Evolutionary conservation across 2,113 vertebrate genomes (phyloP).

Genomic region (Osmerus eperlanus): DNA sequence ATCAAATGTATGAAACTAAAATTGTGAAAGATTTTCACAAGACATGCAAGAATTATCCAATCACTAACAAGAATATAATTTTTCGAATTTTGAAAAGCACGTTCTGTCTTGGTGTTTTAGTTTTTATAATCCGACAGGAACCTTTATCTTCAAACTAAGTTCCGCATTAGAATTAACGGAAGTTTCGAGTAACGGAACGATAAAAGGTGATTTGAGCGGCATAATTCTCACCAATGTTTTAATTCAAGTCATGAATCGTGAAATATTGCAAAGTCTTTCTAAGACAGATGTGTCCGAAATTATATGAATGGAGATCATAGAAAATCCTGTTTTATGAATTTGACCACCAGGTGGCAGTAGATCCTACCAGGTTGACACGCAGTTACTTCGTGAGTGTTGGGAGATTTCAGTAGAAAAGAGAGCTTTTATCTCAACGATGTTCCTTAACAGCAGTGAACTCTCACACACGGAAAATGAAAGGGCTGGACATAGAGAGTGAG

Average conservation of each 20-base stretch:
- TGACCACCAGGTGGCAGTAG: conserved; percentile 47
- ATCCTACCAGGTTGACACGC: neutral
- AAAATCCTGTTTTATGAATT: neutral
- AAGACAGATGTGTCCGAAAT: too few species aligned
- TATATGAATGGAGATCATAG: neutral
- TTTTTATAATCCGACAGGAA: conserved; percentile 22
- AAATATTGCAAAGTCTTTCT: too few species aligned
- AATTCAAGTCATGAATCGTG: too few species aligned
- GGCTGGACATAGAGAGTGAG: neutral
- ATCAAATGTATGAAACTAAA: neutral
- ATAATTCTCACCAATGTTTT: too few species aligned
- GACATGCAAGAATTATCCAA: neutral
- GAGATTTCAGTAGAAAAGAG: neutral
- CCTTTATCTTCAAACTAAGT: neutral
- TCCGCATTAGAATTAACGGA: conserved; percentile 20
- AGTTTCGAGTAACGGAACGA: too few species aligned
- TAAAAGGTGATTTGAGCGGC: too few species aligned
- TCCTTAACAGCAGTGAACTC: neutral
- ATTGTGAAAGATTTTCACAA: neutral
- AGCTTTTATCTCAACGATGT: neutral
- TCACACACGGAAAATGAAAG: neutral
- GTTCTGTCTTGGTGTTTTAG: conserved; percentile 20
- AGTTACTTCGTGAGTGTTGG: neutral
- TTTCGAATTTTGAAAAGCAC: neutral
- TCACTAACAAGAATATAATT: neutral